These are phyloP conservation scores for Xiphias gladius DNA, from an alignment of 2,113 vertebrate species.

Conservation along the genomic window DNA sequence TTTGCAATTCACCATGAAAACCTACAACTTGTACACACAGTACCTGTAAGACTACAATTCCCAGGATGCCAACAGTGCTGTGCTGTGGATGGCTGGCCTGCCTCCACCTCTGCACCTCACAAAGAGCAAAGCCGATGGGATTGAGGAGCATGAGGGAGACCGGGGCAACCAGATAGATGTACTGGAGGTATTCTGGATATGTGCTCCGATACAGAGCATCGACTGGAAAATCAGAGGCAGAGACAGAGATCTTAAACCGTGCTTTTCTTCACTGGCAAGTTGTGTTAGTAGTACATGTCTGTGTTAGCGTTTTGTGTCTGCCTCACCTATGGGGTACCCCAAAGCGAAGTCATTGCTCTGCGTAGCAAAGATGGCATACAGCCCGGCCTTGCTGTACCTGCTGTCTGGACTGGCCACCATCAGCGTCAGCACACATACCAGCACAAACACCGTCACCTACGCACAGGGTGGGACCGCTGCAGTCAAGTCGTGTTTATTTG, in stretches of 20 bases:
- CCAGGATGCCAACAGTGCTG: slow-evolving; percentile 90
- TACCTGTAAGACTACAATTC: slow-evolving; percentile 89
- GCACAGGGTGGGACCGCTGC: not conserved
- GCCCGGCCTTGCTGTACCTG: slow-evolving; percentile 94
- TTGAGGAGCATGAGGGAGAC: slow-evolving; percentile 98
- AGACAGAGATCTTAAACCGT: not conserved
- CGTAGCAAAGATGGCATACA: slow-evolving; percentile 97
- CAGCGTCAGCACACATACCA: slow-evolving; percentile 92
- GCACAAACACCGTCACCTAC: slow-evolving; percentile 92
- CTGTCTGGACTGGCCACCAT: slow-evolving; percentile 91
- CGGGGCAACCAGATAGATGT: slow-evolving; percentile 97
- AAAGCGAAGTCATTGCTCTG: slow-evolving; percentile 99
- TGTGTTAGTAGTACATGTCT: not conserved
- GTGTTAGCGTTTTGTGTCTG: not conserved
- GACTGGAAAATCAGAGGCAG: slow-evolving; percentile 55
- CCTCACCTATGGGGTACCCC: slow-evolving; percentile 97
- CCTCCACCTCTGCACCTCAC: slow-evolving; percentile 96
- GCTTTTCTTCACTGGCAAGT: not conserved
- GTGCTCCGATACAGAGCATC: slow-evolving; percentile 92
- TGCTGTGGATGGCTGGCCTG: slow-evolving; percentile 85
- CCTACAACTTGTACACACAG: not conserved
- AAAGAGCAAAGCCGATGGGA: slow-evolving; percentile 96
- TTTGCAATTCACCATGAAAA: not conserved
- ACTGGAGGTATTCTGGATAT: slow-evolving; percentile 97
- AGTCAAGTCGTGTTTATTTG: not conserved